Conservation (phyloP, 35 echinoderm and acorn worm genomes). For the Anneissia japonica region DNA sequence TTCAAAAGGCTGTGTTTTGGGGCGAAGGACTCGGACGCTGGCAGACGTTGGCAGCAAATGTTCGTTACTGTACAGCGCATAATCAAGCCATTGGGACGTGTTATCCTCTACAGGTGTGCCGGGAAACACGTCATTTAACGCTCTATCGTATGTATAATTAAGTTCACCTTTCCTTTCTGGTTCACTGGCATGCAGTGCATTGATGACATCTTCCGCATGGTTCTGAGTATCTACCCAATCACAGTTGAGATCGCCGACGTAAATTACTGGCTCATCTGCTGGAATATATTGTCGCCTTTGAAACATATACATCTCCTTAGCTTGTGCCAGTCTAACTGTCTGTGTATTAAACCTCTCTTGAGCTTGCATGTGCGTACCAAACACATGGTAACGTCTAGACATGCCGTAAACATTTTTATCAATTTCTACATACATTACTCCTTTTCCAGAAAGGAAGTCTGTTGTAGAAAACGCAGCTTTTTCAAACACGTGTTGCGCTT, state of each 20-base stretch:
- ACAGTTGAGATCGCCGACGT: constrained; percentile 84
- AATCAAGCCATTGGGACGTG: constrained; percentile 60
- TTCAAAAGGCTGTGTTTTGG: constrained; percentile 26
- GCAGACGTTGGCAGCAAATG: constrained; percentile 44
- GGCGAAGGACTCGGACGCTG: constrained; percentile 52
- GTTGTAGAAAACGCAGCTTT: constrained; percentile 28
- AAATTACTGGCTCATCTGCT: constrained; percentile 70
- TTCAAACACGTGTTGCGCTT: constrained; percentile 46
- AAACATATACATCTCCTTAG: constrained; percentile 60
- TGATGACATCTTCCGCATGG: constrained; percentile 50
- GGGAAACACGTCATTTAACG: constrained; percentile 52
- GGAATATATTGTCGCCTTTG: constrained; percentile 53
- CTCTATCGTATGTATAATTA: constrained; percentile 53
- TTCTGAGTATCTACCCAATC: constrained; percentile 29
- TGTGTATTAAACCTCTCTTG: constrained; percentile 23
- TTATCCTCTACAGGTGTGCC: not conserved
- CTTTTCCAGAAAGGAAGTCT: constrained; percentile 69
- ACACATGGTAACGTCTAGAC: constrained; percentile 63
- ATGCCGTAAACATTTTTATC: constrained; percentile 57
- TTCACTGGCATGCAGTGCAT: constrained; percentile 32
- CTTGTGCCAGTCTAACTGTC: constrained; percentile 52
- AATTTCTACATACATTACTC: constrained; percentile 73
- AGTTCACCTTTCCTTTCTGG: constrained; percentile 48
- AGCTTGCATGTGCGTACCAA: constrained; percentile 82
- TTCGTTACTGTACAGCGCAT: constrained; percentile 56